Evolutionary conservation across 2,797 vertebrate genomes (phyloP).

Genomic region (Sarcophilus harrisii): DNA sequence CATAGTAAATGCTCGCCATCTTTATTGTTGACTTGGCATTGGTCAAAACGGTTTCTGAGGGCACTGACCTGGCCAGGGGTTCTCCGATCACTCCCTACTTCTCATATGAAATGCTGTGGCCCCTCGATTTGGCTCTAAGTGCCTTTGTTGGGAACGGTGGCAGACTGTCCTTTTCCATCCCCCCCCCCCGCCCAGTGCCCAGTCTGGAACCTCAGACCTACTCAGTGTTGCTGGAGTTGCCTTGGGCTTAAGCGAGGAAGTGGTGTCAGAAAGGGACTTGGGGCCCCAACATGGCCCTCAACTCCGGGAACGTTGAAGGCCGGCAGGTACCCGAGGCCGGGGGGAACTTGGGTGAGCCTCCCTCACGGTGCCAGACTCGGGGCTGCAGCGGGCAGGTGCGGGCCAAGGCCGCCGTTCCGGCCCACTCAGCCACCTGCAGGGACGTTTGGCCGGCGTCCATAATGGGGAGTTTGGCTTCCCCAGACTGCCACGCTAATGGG

Average conservation of each 20-base stretch:
- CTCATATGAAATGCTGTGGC: background rate
- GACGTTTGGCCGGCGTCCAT: slow-evolving; percentile 55
- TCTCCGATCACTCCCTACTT: background rate
- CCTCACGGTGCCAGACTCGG: slow-evolving; percentile 53
- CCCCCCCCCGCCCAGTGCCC: too few species aligned
- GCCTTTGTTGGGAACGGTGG: background rate
- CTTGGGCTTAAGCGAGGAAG: slow-evolving; percentile 2
- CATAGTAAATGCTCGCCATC: background rate
- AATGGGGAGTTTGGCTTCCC: slow-evolving; percentile 56
- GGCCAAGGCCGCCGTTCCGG: slow-evolving; percentile 7
- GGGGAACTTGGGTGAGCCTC: slow-evolving; percentile 37
- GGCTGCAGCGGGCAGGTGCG: slow-evolving; percentile 24
- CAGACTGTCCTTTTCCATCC: background rate
- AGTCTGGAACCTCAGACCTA: too few species aligned
- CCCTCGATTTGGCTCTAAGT: background rate
- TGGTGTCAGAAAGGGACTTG: slow-evolving; percentile 53
- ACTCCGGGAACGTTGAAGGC: slow-evolving; percentile 46
- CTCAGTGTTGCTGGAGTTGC: background rate
- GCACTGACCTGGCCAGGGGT: background rate
- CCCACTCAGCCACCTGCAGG: slow-evolving; percentile 54
- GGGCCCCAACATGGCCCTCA: slow-evolving; percentile 25
- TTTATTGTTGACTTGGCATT: background rate
- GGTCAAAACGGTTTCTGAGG: background rate
- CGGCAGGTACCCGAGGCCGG: slow-evolving; percentile 7
- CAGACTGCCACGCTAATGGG: slow-evolving; percentile 50